Evolutionary conservation across 2,888 invertebrate species (phyloP).

Genomic region (Eristalis arbustorum): DNA sequence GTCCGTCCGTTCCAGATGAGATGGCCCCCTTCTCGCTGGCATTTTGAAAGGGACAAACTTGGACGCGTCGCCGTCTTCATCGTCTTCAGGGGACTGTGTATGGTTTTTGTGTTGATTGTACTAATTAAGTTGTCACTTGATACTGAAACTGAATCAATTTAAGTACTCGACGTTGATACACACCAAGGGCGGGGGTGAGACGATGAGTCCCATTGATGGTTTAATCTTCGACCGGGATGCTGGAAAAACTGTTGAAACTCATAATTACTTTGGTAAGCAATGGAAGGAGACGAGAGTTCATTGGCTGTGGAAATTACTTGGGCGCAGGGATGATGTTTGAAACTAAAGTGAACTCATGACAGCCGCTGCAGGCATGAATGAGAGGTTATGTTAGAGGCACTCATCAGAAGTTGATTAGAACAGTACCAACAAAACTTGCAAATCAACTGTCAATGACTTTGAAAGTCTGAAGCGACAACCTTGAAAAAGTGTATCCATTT

Average conservation of each 20-base stretch:
- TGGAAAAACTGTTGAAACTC: background rate
- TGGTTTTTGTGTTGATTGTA: conserved; percentile 25
- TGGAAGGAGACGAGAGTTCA: background rate
- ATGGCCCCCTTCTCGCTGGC: background rate
- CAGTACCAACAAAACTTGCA: background rate
- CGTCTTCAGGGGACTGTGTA: background rate
- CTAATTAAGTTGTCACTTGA: conserved; percentile 24
- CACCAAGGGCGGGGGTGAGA: background rate
- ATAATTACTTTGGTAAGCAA: background rate
- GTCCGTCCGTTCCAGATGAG: conserved; percentile 14
- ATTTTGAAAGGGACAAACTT: background rate
- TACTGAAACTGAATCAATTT: conserved; percentile 16
- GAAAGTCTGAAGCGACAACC: background rate
- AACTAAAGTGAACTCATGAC: background rate
- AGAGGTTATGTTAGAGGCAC: no score
- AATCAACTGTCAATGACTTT: background rate
- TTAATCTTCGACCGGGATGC: background rate
- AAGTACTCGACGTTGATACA: background rate
- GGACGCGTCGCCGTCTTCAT: background rate
- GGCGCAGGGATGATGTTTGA: background rate
- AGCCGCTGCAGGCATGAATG: no score
- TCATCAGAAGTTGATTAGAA: background rate
- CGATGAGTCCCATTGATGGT: background rate
- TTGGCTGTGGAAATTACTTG: background rate
- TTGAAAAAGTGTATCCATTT: background rate